Conservation (phyloP, 2,113 vertebrate species). For the Bubo bubo region DNA sequence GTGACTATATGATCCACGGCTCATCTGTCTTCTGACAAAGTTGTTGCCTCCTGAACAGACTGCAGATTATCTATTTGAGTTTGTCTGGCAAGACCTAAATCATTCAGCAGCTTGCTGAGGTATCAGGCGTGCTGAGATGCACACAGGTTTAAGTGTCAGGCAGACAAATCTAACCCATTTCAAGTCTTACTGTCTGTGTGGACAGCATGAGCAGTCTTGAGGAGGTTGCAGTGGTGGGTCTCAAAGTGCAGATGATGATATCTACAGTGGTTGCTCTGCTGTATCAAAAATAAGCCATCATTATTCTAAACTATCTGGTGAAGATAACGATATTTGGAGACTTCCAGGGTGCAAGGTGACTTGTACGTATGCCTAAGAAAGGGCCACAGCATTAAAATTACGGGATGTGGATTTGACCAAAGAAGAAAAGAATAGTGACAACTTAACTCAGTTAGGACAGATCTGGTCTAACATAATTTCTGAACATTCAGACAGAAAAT, state of each 20-base stretch:
- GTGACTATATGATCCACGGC: background rate
- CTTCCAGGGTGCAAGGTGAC: background rate
- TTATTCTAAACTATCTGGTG: background rate
- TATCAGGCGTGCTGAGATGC: background rate
- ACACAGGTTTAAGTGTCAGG: background rate
- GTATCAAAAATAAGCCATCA: background rate
- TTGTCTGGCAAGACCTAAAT: background rate
- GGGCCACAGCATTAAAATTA: background rate
- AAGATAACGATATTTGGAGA: background rate
- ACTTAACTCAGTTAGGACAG: background rate
- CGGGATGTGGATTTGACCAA: background rate
- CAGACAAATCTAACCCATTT: background rate
- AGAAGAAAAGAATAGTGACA: background rate
- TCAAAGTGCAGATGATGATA: background rate
- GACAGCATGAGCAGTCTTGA: background rate
- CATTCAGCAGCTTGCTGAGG: background rate
- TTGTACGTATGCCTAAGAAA: background rate
- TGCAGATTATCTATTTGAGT: background rate
- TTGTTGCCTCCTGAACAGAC: background rate
- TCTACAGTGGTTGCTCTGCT: background rate
- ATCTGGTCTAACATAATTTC: background rate
- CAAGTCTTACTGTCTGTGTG: background rate
- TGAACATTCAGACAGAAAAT: background rate
- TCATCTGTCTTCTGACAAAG: background rate
- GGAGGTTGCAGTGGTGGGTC: rapidly evolving